Percentiles rank a stretch among this genome's conserved stretches.
Conservation (phyloP, 2,113 vertebrate species). For the Otocyon megalotis region DNA sequence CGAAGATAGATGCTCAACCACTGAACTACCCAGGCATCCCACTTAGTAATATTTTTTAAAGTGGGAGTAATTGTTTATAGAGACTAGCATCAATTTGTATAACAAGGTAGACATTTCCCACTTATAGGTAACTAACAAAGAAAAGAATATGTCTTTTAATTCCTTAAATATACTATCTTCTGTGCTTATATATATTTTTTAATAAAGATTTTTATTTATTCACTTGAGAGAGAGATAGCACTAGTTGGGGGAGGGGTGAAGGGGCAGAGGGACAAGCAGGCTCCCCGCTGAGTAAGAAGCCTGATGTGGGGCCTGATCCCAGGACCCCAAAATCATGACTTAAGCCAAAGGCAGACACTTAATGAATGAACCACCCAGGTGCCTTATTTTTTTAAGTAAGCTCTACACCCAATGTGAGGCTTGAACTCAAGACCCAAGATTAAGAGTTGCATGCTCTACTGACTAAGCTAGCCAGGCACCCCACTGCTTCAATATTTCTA, state of each 20-base stretch:
- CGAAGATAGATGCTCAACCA: too few relatives aligned
- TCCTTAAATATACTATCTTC: constrained; percentile 40
- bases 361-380: not conserved
- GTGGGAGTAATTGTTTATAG: constrained; percentile 2
- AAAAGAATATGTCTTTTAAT: not conserved
- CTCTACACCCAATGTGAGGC: not conserved
- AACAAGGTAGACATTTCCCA: constrained; percentile 14
- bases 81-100: constrained; percentile 8
- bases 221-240: not conserved
- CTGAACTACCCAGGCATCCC: too few relatives aligned
- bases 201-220: not conserved
- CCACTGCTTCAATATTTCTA: not conserved
- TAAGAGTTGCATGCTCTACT: not conserved
- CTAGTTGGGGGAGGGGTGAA: not conserved
- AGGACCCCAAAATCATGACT: not conserved
- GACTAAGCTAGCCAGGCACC: not conserved
- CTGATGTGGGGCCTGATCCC: not conserved
- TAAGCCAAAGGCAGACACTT: not conserved
- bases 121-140: not conserved
- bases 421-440: not conserved
- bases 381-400: not conserved
- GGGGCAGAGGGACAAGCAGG: not conserved
- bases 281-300: not conserved
- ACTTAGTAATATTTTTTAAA: constrained; percentile 20
- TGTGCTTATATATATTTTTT: not conserved